Conservation (phyloP, 2,113 vertebrate species). For the Corythornis madagascariensis region DNA sequence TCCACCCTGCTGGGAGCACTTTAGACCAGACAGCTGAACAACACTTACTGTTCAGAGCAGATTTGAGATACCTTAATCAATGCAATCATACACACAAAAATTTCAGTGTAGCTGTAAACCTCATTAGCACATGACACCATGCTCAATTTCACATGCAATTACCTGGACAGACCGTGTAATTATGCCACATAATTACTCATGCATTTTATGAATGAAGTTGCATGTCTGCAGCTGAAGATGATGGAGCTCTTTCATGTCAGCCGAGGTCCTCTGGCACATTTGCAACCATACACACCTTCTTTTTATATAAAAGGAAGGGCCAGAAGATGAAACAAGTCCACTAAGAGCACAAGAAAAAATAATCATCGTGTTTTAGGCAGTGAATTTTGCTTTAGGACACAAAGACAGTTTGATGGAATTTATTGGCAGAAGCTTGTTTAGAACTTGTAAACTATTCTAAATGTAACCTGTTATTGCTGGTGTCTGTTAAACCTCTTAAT, state of each 20-base stretch:
- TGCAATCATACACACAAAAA: constrained; percentile 25
- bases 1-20: neutral
- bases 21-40: constrained; percentile 18
- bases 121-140: constrained; percentile 45
- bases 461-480: neutral
- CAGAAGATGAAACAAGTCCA: neutral
- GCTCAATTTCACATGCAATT: constrained; percentile 46
- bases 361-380: neutral
- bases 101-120: constrained; percentile 20
- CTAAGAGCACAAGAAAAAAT: neutral
- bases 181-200: constrained; percentile 25
- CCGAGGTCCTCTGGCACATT: neutral
- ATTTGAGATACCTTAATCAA: constrained; percentile 19
- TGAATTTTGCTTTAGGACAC: neutral
- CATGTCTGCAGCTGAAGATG: constrained; percentile 3
- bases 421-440: constrained; percentile 1
- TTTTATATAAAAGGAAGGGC: neutral
- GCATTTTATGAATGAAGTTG: neutral
- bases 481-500: neutral
- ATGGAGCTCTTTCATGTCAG: neutral
- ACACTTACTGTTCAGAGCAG: neutral
- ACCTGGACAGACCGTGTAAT: constrained; percentile 42
- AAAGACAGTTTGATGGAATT: neutral
- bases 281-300: neutral
- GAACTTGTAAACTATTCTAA: neutral